Evolutionary conservation across 2,113 vertebrate genomes (phyloP), one percentile per base, ranked within the genome.

Genomic region (Nothocercus julius): DNA sequence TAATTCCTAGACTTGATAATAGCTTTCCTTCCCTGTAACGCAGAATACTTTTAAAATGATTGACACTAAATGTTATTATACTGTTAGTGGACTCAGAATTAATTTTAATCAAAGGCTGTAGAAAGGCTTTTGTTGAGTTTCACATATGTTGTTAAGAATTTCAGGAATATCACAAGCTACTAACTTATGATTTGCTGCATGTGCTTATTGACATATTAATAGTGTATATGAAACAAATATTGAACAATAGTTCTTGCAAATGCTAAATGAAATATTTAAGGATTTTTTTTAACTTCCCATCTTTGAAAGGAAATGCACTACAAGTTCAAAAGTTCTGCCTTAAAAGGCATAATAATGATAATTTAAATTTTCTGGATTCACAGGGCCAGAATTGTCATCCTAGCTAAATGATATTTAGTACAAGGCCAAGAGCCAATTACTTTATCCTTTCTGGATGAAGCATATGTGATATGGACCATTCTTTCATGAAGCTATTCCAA

Each of bases 51-150:
- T 97, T 85, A 47, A 96, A 97, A 95, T 98, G 97, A 98, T 97
- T 98, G 98, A 97, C 97, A 92, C 53, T 96, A 94, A 97, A 97
- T 96, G 82, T 96, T 97, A 98, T 98, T 96, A 93, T 82, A 82
- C 66, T 96, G 79, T 94, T 97, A 96, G 86, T 95, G 94, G 90
- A 93, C 89, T 98, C 97, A 97, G 95, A 97, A 97, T 93, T 97
- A 92, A 98, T 97, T 97, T 97, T 97, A 97, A 97, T 97, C 97
- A 97, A 97, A 96, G 94, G 56, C 34, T 53, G 45, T 86, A 89
- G 77, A 89, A 97, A 91, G 59, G 17, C 54, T 95, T 96, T 90
- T 93, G 75, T 87, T 97, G 64, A 86, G n/a, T 96, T 97, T 96
- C 68, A 76, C 91, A 42, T 90, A 18, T 75, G 56, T 90, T 94